A percentile compares a stretch with the other conserved stretches of the same genome.
These are phyloP conservation scores for Pristionchus mayeri DNA, from an alignment of 2,888 invertebrate species.

Conservation along the genomic window DNA sequence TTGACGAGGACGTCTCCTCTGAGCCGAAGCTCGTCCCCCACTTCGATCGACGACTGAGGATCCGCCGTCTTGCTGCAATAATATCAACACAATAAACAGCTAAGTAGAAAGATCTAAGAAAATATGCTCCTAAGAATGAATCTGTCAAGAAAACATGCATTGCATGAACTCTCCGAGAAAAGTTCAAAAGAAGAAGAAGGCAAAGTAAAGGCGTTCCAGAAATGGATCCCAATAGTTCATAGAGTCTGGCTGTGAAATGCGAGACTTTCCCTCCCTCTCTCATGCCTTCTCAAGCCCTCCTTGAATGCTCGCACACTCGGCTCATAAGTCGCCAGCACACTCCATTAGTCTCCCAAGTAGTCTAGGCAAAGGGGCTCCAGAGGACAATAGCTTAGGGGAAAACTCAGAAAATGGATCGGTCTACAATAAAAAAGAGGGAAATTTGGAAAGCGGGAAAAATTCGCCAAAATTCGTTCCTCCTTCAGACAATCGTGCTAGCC, in stretches of 20 bases:
- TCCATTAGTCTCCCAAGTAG: not conserved
- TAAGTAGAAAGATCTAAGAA: not conserved
- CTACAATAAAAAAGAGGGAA: not conserved
- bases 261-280: not conserved
- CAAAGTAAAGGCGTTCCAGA: not conserved
- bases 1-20: constrained; percentile 49
- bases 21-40: constrained; percentile 79
- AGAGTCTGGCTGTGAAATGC: not conserved
- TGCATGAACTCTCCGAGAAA: no score
- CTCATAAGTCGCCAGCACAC: constrained; percentile 26
- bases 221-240: constrained; percentile 14
- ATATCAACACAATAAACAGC: not conserved
- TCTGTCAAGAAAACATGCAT: no score
- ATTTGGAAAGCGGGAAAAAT: not conserved
- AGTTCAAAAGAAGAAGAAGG: no score
- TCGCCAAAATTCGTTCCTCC: not conserved
- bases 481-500: not conserved
- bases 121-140: no score
- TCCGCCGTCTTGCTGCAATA: constrained; percentile 43
- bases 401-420: not conserved
- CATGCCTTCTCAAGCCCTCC: not conserved
- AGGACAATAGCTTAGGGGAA: not conserved
- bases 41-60: constrained; percentile 55
- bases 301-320: constrained; percentile 1
- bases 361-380: not conserved